Base-by-base conservation (phyloP, 2,888 invertebrate species). In the Ischnura elegans region DNA sequence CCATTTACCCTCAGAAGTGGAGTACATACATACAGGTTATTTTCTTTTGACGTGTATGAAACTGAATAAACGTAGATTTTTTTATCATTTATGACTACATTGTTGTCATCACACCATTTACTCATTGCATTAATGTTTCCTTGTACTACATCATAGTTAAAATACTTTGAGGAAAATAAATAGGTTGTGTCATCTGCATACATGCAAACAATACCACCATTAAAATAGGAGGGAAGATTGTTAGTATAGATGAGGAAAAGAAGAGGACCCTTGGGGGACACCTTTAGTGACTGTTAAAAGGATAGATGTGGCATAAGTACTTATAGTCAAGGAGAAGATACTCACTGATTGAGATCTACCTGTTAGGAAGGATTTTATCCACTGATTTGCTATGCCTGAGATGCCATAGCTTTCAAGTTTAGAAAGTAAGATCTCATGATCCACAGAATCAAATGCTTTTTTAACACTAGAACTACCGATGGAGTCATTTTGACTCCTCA, bases 161-260 rank as follows among this genome's bases (percentile, higher is more conserved):
- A n/a, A 3, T 66, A 6, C 6, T 66, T 29, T n/a, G n/a, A 29
- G 29, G n/a, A 66, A 25, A 5, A 4, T n/a, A 66, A 29, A 29
- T 66, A 29, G 3, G n/a, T 66, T 66, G n/a, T 66, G 29, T 66
- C 29, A n/a, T 66, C n/a, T 66, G n/a, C 66, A 66, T n/a, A 29
- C 66, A 29, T 66, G 66, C n/a, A 66, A n/a, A 29, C 8, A 66
- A 2, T 29, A 0, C 66, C 66, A 29, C 2, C 29, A 0, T 29
- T 66, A 29, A 61, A 66, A 29, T 66, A 66, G n/a, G 66, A 66
- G 66, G 66, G 66, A 66, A 66, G 66, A 29, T 29, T 66, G 66
- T 66, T 66, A n/a, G 10, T 29, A 29, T 29, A 66, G 5, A 66
- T 29, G 29, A 66, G 66, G 29, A 66, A 66, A 66, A 66, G 66